Base-by-base conservation (phyloP, 2,113 vertebrate genomes). In the Pristiophorus japonicus region DNA sequence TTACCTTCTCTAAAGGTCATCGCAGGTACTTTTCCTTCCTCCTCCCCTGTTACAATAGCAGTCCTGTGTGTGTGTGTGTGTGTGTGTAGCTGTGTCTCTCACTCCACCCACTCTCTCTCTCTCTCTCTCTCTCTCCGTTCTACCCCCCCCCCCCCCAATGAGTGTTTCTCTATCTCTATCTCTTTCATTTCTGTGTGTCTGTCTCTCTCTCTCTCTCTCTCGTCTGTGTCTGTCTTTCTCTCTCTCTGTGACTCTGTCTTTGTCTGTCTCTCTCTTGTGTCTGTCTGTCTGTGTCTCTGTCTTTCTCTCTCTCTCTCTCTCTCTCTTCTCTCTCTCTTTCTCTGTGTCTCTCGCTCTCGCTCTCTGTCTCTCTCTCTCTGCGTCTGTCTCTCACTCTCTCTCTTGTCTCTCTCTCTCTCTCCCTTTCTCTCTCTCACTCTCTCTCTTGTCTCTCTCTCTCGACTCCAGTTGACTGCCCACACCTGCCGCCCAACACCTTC, bases 221-320 rank as follows among this genome's bases (percentile, higher is more conserved):
- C 30, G n/a, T 51, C 51, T 4, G 2, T 1, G 14, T 14, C 14
- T 42, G 16, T 4, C 12, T 18, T 18, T 38, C 78, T 11, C 38
- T 16, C 84, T 1, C 6, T 24, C 0, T 8, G 1, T 7, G n/a
- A n/a, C n/a, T n/a, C n/a, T 4, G 3, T 0, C 38, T 1, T 2
- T 51, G 24, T 27, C 8, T 11, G 47, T 10, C 24, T 18, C 75
- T n/a, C n/a, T 81, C 38, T 27, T 1, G n/a, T n/a, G n/a, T 16
- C 16, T 10, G 5, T 3, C 47, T 20, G 10, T 7, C 85, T n/a
- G n/a, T 84, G 6, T 11, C 8, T 1, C 16, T 5, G 14, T 20
- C 84, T 85, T 16, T 6, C 42, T n/a, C 30, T n/a, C 27, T 24
- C 73, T n/a, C 34, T 34, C 6, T n/a, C 73, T 1, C 8, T n/a